Evolutionary conservation across 1,140 invertebrate species (phyloP).

Genomic region (Drosophila azteca): DNA sequence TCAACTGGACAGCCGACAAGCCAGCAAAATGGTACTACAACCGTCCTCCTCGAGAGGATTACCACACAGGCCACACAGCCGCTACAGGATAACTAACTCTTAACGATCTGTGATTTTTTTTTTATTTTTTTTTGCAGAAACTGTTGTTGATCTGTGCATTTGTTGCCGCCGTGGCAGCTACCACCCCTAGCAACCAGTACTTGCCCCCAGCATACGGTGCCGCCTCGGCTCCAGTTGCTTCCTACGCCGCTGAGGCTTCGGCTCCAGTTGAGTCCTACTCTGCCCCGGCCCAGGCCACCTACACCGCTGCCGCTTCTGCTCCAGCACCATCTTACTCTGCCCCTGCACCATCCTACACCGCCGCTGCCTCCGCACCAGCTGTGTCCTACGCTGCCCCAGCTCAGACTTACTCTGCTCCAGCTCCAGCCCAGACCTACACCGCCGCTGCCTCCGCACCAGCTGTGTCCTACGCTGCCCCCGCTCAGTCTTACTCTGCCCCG

Average conservation of each 20-base stretch:
- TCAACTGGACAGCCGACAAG: constrained; percentile 67
- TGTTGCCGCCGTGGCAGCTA: constrained; percentile 68
- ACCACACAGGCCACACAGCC: background rate
- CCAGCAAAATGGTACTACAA: constrained; percentile 70
- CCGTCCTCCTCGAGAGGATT: constrained; percentile 11
- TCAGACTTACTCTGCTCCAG: constrained; percentile 19
- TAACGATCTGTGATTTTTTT: background rate
- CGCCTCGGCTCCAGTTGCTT: constrained; percentile 51
- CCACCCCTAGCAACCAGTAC: constrained; percentile 70
- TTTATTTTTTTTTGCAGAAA: constrained; percentile 60
- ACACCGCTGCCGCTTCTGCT: constrained; percentile 54
- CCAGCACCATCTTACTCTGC: constrained; percentile 42
- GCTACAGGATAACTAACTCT: constrained; percentile 19
- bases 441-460: constrained; percentile 44
- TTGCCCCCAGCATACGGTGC: constrained; percentile 55
- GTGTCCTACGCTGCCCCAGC: constrained; percentile 47
- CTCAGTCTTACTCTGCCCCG: constrained; percentile 20
- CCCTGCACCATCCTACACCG: constrained; percentile 47
- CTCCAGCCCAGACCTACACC: constrained; percentile 54
- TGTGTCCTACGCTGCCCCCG: constrained; percentile 40
- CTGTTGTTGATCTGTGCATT: constrained; percentile 73
- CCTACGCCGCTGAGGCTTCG: background rate
- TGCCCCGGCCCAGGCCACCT: constrained; percentile 40
- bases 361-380: constrained; percentile 51
- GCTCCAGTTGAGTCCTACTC: constrained; percentile 43